A percentile compares a stretch with the other conserved stretches of the same genome.
Conservation (phyloP, 2,797 vertebrate species). For the Acrocephalus scirpaceus region DNA sequence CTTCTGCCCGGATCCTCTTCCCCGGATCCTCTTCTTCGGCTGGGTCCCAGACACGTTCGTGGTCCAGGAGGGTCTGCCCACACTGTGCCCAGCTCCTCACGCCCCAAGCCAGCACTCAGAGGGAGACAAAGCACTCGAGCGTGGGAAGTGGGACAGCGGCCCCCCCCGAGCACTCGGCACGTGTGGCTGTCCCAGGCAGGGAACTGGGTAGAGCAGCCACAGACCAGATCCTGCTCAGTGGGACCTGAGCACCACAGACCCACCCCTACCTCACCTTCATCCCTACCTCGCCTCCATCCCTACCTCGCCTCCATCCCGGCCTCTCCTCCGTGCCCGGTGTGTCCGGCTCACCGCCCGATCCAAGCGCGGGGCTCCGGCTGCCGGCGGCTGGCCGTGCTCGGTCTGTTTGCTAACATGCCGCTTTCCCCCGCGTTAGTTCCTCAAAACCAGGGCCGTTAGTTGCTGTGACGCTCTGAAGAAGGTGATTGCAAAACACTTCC, state of each 20-base stretch:
- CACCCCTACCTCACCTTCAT: background rate
- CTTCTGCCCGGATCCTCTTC: background rate
- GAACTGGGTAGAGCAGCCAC: background rate
- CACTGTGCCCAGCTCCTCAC: background rate
- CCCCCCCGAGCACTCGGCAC: fast-evolving
- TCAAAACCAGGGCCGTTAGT: slow-evolving; percentile 62
- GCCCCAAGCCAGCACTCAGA: fast-evolving
- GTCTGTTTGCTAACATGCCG: background rate
- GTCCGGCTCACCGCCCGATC: background rate
- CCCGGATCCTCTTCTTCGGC: fast-evolving
- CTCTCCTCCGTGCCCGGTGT: background rate
- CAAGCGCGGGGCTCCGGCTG: background rate
- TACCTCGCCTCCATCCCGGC: background rate
- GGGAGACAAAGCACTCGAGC: fast-evolving
- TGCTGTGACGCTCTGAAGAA: slow-evolving; percentile 55
- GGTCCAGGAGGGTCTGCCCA: background rate
- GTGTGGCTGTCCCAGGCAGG: background rate
- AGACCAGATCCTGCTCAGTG: background rate
- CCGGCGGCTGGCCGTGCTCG: background rate
- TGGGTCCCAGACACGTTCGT: fast-evolving
- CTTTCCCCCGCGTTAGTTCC: slow-evolving; percentile 23
- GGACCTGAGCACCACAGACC: background rate
- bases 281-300: background rate
- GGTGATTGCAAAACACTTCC: slow-evolving; percentile 74
- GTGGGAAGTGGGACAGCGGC: background rate